These are phyloP conservation scores for Tipula vernalis DNA, from an alignment of 2,888 invertebrate species.

Conservation along the genomic window DNA sequence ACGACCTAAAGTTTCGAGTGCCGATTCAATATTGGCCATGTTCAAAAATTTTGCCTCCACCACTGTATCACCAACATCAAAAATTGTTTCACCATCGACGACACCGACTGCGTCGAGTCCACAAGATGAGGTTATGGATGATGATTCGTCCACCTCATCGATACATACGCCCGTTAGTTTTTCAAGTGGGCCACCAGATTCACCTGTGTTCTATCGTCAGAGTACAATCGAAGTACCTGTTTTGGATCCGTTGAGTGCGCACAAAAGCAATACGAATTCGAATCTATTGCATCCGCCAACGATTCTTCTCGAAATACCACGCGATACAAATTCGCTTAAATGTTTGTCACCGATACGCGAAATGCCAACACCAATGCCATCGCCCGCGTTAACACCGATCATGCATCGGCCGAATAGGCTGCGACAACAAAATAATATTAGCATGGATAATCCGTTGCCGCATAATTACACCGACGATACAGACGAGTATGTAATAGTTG, in stretches of 20 bases:
- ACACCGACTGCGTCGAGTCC: conserved; percentile 63
- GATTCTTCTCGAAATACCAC: conserved; percentile 64
- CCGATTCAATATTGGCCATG: conserved; percentile 69
- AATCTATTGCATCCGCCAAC: conserved; percentile 59
- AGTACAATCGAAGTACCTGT: conserved; percentile 48
- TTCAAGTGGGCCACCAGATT: conserved; percentile 46
- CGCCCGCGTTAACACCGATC: conserved; percentile 55
- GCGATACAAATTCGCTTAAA: conserved; percentile 38
- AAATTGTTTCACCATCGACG: conserved; percentile 52
- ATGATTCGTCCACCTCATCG: conserved; percentile 59
- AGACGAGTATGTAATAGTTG: conserved; percentile 17
- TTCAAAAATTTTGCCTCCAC: conserved; percentile 61
- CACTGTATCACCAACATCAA: conserved; percentile 47
- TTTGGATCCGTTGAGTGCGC: conserved; percentile 53
- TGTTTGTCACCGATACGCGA: conserved; percentile 70
- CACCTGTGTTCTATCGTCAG: conserved; percentile 41
- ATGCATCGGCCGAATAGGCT: conserved; percentile 35
- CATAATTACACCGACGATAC: conserved; percentile 39
- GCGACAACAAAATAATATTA: neutral
- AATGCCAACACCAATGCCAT: conserved; percentile 60
- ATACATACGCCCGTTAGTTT: conserved; percentile 47
- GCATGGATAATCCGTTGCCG: conserved; percentile 24
- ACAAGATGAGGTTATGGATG: conserved; percentile 56
- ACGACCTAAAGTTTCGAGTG: conserved; percentile 55
- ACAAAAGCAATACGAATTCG: conserved; percentile 42